Evolutionary conservation across 64 coral and sea anemone species (phyloP).

Genomic region (Catalaphyllia jardinei): DNA sequence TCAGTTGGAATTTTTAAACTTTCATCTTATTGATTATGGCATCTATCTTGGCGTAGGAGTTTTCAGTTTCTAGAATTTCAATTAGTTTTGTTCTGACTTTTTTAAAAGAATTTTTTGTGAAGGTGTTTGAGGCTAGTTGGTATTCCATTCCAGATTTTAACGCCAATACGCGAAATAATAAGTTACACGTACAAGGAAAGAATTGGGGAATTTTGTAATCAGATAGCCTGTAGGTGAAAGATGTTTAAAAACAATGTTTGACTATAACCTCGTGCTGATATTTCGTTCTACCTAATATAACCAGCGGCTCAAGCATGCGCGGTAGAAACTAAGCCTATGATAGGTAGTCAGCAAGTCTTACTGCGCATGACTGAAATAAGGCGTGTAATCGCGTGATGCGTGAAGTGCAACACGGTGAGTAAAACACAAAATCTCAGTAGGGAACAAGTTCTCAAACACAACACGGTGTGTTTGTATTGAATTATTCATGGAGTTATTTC

Average conservation of each 20-base stretch:
- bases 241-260: background rate
- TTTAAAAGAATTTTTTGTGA: no score
- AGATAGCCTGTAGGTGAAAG: background rate
- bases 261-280: background rate
- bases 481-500: background rate
- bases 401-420: background rate
- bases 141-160: no score
- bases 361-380: background rate
- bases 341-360: no score
- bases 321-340: background rate
- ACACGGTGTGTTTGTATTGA: background rate
- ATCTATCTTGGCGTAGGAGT: no score
- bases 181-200: no score
- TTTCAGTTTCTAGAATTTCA: no score
- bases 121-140: no score
- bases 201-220: no score
- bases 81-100: no score
- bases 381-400: background rate
- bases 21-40: no score
- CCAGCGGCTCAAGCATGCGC: background rate
- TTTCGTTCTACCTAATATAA: background rate
- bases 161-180: no score
- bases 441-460: background rate
- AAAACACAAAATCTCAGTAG: background rate
- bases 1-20: no score